phyloP scores from a whole-genome alignment of 1,140 invertebrate species.

The Brachionus rotundiformis region DNA sequence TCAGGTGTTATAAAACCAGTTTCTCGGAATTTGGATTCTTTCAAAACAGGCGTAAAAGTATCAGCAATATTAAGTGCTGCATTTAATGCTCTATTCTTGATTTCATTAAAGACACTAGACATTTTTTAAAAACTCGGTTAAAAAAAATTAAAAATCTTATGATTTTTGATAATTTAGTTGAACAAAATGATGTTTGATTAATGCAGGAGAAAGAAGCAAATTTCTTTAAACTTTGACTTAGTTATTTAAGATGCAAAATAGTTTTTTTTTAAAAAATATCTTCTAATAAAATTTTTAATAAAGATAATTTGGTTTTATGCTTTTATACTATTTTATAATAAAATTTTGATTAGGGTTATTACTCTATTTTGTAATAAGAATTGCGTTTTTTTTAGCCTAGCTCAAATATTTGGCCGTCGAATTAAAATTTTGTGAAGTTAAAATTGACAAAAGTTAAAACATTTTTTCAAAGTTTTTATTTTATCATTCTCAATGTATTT shows the following conservation, averaged over 20 bases:
- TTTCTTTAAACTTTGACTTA: slow-evolving; percentile 16
- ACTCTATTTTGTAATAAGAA: not conserved
- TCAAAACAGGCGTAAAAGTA: slow-evolving; percentile 90
- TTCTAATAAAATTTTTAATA: not conserved
- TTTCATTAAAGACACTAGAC: slow-evolving; percentile 43
- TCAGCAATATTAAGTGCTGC: slow-evolving; percentile 87
- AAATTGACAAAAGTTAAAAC: not conserved
- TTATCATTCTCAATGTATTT: no score
- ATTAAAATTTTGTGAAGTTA: slow-evolving; percentile 19
- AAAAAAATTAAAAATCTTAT: slow-evolving; percentile 19
- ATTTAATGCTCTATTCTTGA: slow-evolving; percentile 50
- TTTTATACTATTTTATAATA: not conserved
- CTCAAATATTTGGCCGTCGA: not conserved
- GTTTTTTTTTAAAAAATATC: not conserved
- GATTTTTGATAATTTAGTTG: not conserved
- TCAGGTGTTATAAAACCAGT: slow-evolving; percentile 91
- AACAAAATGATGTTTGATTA: not conserved
- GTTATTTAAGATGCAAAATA: not conserved
- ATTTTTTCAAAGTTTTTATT: no score
- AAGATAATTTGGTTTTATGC: not conserved
- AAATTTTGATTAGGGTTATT: not conserved
- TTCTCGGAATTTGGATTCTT: slow-evolving; percentile 97
- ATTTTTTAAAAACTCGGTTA: slow-evolving; percentile 31
- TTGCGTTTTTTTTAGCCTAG: not conserved
- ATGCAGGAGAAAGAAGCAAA: not conserved